Base-by-base conservation (phyloP, 2,888 invertebrate genomes). In the Melolontha melolontha region DNA sequence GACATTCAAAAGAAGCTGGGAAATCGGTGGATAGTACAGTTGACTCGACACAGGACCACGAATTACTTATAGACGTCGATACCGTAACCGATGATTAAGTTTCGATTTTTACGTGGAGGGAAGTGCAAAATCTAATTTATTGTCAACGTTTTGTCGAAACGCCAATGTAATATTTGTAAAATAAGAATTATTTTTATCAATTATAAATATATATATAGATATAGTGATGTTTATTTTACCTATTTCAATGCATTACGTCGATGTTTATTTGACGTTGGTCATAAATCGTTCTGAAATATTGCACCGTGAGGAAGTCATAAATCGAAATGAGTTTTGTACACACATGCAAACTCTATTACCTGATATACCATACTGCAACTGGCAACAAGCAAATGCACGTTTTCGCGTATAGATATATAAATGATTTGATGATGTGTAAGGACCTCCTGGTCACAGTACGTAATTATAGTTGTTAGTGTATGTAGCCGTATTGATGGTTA, bases 31-130 rank as follows among this genome's bases (percentile, higher is more conserved):
- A 76, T 22, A 72, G 69, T 29, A 55, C 72, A 0, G 79, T 76
- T 2, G 83, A 83, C 74, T 81, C 82, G 0, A 81, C 81, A 2
- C 82, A 83, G 72, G 82, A 83, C 66, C 77, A 79, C 63, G 81
- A 81, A 52, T 67, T 82, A 62, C 81, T 82, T 64, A 82, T 83
- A 71, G 83, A 83, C 75, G 82, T 83, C 22, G 83, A 83, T 74
- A 82, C 82, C 5, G 74, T 82, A 42, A 77, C 77, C 2, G 81
- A 78, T 55, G 77, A 76, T 68, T 76, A 68, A 74, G 27, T 59
- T 7, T 14, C n/a, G 42, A n/a, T n/a, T 12, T 42, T 42, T 11
- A 11, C 11, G 10, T 6, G 8, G 7, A 34, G 16, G 40, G 39
- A 29, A 51, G 51, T 12, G 12, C 51, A 29, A 51, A 40, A 54